Base-by-base conservation (phyloP, 2,113 vertebrate genomes). In the Amphiprion ocellaris region DNA sequence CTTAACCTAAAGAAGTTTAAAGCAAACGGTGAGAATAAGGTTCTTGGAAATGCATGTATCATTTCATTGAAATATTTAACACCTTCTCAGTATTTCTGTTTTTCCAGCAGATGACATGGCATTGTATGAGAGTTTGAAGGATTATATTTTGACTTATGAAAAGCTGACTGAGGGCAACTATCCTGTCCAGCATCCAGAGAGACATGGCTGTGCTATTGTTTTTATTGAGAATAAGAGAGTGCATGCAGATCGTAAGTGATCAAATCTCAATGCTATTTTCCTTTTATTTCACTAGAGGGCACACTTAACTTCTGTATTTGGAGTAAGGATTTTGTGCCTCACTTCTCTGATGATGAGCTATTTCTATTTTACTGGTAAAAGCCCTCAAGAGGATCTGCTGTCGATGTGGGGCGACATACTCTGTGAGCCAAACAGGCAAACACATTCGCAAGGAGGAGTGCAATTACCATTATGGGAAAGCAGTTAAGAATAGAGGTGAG, bases 381-480 rank as follows among this genome's bases (percentile, higher is more conserved):
- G 96, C 92, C 59, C 78, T 94, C 3, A 94, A 92, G 83, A 95
- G 92, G 84, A 85, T 95, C 28, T 96, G 95, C 81, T 95, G 94
- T 89, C 92, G 92, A 16, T 97, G 96, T 89, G 95, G 96, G 0
- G 67, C 93, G 7, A 92, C 90, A 0, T 96, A 92, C 61, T 87
- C 92, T 55, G 93, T 97, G 79, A 94, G 68, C 69, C 30, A 92
- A 30, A 30, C 30, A 6, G 30, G 30, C 30, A 30, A 30, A 30
- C 30, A 30, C 5, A 6, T 30, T 30, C 30, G 30, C 6, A 6
- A 91, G 68, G 95, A 97, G 74, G 96, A 96, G 74, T 96, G 96
- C 68, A 94, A 67, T 67, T 96, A 96, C 65, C 96, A 96, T 74
- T 94, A 93, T 65, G 96, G 95, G 4, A 92, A 30, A 91, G 90